Evolutionary conservation across 2,113 vertebrate genomes (phyloP).

Genomic region (Pangasianodon hypophthalmus): DNA sequence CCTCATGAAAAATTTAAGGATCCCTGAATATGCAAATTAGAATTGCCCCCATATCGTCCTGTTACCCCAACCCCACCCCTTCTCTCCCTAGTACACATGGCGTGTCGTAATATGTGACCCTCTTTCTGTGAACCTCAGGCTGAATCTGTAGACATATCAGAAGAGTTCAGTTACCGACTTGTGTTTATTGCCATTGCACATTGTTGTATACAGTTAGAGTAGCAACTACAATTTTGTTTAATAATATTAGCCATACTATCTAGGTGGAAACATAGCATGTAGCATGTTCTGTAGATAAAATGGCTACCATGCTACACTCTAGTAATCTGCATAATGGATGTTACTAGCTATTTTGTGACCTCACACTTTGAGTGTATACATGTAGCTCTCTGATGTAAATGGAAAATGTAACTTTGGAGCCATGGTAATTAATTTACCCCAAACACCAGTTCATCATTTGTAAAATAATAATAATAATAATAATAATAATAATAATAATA

Average conservation of each 20-base stretch:
- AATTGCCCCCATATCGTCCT: neutral
- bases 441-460: neutral
- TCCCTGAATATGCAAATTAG: neutral
- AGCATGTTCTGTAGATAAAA: neutral
- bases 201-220: neutral
- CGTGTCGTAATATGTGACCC: neutral
- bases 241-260: neutral
- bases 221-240: neutral
- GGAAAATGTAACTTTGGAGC: neutral
- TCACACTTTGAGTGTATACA: neutral
- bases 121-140: neutral
- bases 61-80: neutral
- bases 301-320: too few relatives aligned
- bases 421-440: neutral
- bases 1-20: neutral
- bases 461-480: neutral
- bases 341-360: neutral
- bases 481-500: too few relatives aligned
- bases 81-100: neutral
- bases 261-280: neutral
- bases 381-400: neutral
- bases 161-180: neutral
- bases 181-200: too few relatives aligned
- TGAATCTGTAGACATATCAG: neutral
- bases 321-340: neutral